phyloP scores from a whole-genome alignment of 2,797 vertebrate species.

The Mormyrus hasselquistii region DNA sequence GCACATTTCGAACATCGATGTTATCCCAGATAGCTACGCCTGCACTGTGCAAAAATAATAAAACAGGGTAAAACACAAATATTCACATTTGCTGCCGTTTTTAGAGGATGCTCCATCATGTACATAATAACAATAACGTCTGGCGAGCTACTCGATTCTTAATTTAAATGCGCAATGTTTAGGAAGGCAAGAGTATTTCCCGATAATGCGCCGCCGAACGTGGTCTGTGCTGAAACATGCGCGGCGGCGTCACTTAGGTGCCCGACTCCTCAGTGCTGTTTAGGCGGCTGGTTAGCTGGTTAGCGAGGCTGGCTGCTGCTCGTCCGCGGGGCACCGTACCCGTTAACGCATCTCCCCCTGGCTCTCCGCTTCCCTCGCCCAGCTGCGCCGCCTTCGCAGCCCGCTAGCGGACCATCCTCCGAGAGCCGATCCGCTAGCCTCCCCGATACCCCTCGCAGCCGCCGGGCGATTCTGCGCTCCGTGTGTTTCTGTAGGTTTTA shows the following conservation, averaged over 20 bases:
- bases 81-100: background rate
- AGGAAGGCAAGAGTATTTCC: background rate
- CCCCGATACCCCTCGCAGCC: background rate
- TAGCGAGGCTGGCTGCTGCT: background rate
- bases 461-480: background rate
- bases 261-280: too few species aligned
- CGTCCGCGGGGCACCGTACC: constrained; percentile 7
- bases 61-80: background rate
- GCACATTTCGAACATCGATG: background rate
- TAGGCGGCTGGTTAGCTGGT: background rate
- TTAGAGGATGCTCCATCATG: background rate
- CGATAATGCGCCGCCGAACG: constrained; percentile 6
- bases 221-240: constrained; percentile 27
- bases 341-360: constrained; percentile 24
- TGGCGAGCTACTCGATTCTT: background rate
- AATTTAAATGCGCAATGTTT: background rate
- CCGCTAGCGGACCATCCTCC: constrained; percentile 29
- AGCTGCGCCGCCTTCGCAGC: constrained; percentile 8
- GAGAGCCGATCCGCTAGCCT: background rate
- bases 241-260: background rate
- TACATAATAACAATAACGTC: background rate
- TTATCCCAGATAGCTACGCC: background rate
- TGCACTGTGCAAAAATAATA: background rate
- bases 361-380: constrained; percentile 5
- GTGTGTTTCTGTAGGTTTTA: background rate